Percentiles rank a stretch among this genome's conserved stretches.
Conservation (phyloP, 2,888 invertebrate genomes). For the Mongoloraphidia duomilia region DNA sequence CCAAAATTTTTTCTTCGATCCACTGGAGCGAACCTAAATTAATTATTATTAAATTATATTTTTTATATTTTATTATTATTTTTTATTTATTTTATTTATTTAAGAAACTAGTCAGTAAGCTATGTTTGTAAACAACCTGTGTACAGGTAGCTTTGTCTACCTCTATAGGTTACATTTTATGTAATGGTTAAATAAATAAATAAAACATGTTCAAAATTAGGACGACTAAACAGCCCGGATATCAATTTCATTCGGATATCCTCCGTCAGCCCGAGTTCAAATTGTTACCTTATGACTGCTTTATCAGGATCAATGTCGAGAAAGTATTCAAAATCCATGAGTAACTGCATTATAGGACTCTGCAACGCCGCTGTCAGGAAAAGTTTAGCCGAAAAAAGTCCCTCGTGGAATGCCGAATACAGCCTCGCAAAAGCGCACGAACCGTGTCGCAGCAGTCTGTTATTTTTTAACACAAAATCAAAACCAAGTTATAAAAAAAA, state of each 20-base stretch:
- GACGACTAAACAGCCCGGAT: no score
- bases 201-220: no score
- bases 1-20: constrained; percentile 58
- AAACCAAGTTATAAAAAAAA: not conserved
- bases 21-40: constrained; percentile 34
- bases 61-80: not conserved
- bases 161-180: no score
- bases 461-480: constrained; percentile 13
- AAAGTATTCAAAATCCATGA: constrained; percentile 83
- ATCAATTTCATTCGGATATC: no score
- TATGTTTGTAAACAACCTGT: no score
- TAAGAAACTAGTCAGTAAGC: no score
- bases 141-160: no score
- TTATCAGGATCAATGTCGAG: constrained; percentile 87
- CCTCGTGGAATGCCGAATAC: constrained; percentile 80
- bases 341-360: constrained; percentile 77
- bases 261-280: not conserved
- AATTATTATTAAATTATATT: not conserved
- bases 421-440: constrained; percentile 77
- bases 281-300: constrained; percentile 46
- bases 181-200: no score
- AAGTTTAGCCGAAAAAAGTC: constrained; percentile 77
- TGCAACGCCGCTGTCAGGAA: constrained; percentile 87
- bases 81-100: not conserved
- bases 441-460: constrained; percentile 63